These are phyloP conservation scores for Syngnathoides biaculeatus DNA, from an alignment of 2,113 vertebrate species.

Conservation along the genomic window DNA sequence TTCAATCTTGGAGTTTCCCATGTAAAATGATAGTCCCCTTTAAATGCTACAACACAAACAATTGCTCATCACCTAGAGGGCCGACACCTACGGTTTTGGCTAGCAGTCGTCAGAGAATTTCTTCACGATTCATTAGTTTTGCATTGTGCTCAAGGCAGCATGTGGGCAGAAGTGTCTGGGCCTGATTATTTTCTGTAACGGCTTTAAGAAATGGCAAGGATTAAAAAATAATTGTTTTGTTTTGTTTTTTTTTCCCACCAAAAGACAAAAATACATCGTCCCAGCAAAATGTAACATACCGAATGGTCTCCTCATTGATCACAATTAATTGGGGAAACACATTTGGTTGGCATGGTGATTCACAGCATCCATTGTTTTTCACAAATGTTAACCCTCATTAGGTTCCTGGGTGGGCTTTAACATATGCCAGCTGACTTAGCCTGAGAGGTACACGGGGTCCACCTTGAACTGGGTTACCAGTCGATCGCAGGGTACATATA, in stretches of 20 bases:
- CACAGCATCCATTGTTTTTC: too few relatives aligned
- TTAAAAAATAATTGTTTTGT: too few relatives aligned
- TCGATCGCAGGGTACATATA: too few relatives aligned
- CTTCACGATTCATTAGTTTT: constrained; percentile 53
- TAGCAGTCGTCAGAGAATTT: constrained; percentile 33
- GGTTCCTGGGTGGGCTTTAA: neutral
- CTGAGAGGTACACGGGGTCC: too few relatives aligned
- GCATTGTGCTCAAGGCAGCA: constrained; percentile 44
- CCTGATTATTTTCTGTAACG: constrained; percentile 45
- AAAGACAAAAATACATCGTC: constrained; percentile 33
- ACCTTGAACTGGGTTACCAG: neutral
- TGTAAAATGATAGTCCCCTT: neutral
- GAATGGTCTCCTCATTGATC: constrained; percentile 32
- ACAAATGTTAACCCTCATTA: neutral
- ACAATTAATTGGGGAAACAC: constrained; percentile 25
- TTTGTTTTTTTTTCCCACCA: constrained; percentile 27
- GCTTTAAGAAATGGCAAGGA: constrained; percentile 32
- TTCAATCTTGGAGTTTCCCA: neutral
- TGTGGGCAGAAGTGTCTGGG: constrained; percentile 35
- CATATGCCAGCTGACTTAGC: too few relatives aligned
- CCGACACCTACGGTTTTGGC: constrained; percentile 23
- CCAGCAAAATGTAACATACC: constrained; percentile 13
- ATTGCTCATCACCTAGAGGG: neutral
- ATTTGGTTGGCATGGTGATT: too few relatives aligned
- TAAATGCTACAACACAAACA: neutral